Percentiles rank a stretch among this genome's conserved stretches.
Conservation (phyloP, 2,113 vertebrate species). For the Phalacrocorax carbo region DNA sequence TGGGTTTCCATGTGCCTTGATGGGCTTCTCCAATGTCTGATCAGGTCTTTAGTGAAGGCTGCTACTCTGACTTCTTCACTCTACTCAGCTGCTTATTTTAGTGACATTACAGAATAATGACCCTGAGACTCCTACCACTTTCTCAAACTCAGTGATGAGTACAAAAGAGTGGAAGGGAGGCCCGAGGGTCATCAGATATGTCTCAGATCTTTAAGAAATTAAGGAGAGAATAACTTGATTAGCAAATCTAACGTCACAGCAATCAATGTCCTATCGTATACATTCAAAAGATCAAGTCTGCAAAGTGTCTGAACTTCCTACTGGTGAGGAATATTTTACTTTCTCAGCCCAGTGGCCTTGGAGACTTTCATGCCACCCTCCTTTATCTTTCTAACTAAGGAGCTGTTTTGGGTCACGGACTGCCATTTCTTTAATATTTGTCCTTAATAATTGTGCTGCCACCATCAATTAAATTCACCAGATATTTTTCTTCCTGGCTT, state of each 20-base stretch:
- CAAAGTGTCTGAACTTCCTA: neutral
- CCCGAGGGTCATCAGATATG: neutral
- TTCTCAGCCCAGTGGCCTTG: neutral
- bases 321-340: neutral
- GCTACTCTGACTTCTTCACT: neutral
- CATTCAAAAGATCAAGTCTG: neutral
- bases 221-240: neutral
- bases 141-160: neutral
- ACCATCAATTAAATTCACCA: constrained; percentile 25
- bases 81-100: neutral
- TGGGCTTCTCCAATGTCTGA: neutral
- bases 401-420: neutral
- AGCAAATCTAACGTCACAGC: neutral
- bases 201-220: neutral
- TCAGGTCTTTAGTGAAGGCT: neutral
- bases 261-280: neutral
- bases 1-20: neutral
- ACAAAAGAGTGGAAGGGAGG: neutral
- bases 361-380: neutral
- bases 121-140: neutral
- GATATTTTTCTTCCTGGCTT: constrained; percentile 30
- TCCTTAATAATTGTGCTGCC: neutral
- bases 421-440: neutral
- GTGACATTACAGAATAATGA: neutral
- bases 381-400: neutral